Evolutionary conservation across 1,140 invertebrate genomes (phyloP), one percentile per base, ranked within the genome.

Genomic region (Apis florea): DNA sequence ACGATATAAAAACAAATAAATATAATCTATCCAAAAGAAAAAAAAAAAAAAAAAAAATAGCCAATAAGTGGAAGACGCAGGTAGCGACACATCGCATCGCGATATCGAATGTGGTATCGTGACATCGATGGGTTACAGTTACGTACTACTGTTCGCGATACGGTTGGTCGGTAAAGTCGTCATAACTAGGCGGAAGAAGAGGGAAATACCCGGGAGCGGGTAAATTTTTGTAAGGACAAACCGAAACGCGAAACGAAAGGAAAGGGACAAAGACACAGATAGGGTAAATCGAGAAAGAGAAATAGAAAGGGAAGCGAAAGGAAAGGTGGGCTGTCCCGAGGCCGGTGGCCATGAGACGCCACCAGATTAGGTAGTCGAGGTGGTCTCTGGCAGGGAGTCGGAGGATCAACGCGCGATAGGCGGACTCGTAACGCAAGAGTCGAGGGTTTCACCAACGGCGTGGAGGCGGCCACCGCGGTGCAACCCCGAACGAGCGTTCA

Each of bases 191-290:
- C 51, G 8, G 10, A 56, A 40, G 21, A 58, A 58, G 70, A 67
- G 70, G 26, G 21, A 87, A 53, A 68, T 63, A 76, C 24, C 58
- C 66, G 56, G 67, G 87, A 77, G 87, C 79, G 47, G 21, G 17
- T n/a, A 66, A 73, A 85, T 85, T 88, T 85, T 84, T 85, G 82
- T 79, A 81, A 83, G 87, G 85, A 80, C 61, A 56, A 56, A 51
- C 24, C n/a, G 1, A 15, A 54, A 40, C 2, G 8, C 13, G 15
- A 13, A 47, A 58, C 3, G 64, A 51, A n/a, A 13, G 13, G 13
- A 63, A 13, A 0, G 5, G 15, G 47, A 11, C 15, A 51, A 61
- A 40, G 51, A 10, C 15, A 10, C 15, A n/a, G n/a, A 40, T 17
- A n/a, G 12, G 54, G 10, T n/a, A 40, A 53, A 8, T 1, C 17